These are phyloP conservation scores for Gymnocephalus cernua DNA, from an alignment of 2,113 vertebrate genomes.

Conservation along the genomic window DNA sequence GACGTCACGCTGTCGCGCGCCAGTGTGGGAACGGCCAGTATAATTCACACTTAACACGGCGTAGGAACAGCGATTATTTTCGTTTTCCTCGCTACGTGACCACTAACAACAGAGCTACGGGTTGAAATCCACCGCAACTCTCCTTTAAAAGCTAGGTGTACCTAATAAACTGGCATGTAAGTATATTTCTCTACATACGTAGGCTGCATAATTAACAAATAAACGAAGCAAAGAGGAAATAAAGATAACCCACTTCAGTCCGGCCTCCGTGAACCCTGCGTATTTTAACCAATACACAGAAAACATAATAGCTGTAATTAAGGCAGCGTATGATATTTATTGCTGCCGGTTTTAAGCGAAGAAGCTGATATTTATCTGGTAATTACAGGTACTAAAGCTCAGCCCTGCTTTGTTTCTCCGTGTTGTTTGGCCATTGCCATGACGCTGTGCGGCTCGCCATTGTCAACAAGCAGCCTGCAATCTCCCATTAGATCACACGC, in stretches of 20 bases:
- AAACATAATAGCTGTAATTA: slow-evolving; percentile 32
- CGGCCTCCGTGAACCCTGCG: background rate
- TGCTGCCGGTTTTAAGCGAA: slow-evolving; percentile 54
- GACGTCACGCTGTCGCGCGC: no score
- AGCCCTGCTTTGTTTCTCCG: slow-evolving; percentile 61
- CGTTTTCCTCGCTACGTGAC: no score
- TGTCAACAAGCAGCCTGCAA: slow-evolving; percentile 74
- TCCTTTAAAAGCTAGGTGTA: no score
- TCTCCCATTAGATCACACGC: slow-evolving; percentile 81
- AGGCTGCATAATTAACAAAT: background rate
- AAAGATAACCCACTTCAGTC: slow-evolving; percentile 1
- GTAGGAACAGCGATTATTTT: no score
- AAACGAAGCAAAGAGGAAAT: background rate
- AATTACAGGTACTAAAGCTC: slow-evolving; percentile 69
- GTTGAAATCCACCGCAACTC: no score
- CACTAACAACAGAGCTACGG: no score
- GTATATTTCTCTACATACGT: background rate
- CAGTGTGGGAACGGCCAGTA: no score
- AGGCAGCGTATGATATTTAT: slow-evolving; percentile 54
- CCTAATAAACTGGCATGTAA: background rate
- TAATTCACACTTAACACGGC: no score
- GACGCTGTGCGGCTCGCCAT: slow-evolving; percentile 58
- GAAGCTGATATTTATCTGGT: slow-evolving; percentile 68
- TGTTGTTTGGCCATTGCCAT: slow-evolving; percentile 76
- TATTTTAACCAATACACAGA: slow-evolving; percentile 27